Evolutionary conservation across 2,797 vertebrate genomes (phyloP), one percentile per base, ranked within the genome.

Genomic region (Pseudochromis fuscus): DNA sequence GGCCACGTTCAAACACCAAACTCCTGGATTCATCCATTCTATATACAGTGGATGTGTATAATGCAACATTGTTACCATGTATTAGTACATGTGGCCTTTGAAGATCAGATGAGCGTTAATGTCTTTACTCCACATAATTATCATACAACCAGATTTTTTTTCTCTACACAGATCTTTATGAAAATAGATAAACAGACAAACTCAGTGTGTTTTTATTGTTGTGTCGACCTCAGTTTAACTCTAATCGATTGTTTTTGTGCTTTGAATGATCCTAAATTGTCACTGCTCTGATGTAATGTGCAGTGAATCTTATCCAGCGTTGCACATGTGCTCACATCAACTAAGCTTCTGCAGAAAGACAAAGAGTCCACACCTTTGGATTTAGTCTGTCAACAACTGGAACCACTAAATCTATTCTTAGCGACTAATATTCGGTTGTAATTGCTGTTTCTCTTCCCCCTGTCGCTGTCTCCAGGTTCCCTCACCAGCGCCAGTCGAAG

Each of bases 401-500:
- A 52, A 38, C n/a, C 24, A 18, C 38, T 18, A 25, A 49, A 49
- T 27, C 8, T 12, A 25, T 25, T 51, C 11, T 15, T 35, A 15
- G 2, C 21, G n/a, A 2, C 5, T 21, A 33, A 23, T n/a, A n/a
- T 16, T 33, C 30, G 12, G 3, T 18, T 42, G n/a, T 7, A 33
- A 33, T 7, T 37, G 51, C 56, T 13, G 13, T n/a, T 2, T 12
- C 11, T 16, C 19, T 70, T 18, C 19, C 45, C n/a, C 21, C 16
- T 40, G 45, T 59, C 18, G 0, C n/a, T 35, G 48, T 52, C 13
- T 16, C 10, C 62, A 94, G 93, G 95, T 44, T 96, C 95, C 16
- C 90, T 96, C 37, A 95, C 94, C 0, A 95, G 95, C 19, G 95
- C 94, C 40, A 96, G 96, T 91, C 89, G 96, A 57, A 92, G 96